Percentiles rank a stretch among this genome's conserved stretches.
These are phyloP conservation scores for Pangasianodon gigas DNA, from an alignment of 2,113 vertebrate genomes.

Conservation along the genomic window DNA sequence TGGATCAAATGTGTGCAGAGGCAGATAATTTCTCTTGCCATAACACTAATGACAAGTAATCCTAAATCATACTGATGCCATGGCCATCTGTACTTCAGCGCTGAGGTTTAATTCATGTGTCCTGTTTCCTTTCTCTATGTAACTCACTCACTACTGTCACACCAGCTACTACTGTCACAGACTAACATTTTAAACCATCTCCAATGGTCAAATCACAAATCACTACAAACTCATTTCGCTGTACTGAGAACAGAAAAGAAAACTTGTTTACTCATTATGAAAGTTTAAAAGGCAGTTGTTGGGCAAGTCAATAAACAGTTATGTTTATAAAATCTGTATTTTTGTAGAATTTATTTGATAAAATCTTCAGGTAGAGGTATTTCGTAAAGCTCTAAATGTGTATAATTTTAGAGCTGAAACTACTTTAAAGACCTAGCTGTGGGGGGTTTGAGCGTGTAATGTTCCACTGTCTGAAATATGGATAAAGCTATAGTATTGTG, in stretches of 20 bases:
- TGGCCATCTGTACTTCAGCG: conserved; percentile 49
- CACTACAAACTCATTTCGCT: not conserved
- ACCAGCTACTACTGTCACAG: conserved; percentile 25
- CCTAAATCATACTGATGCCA: conserved; percentile 45
- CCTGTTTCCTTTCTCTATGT: conserved; percentile 46
- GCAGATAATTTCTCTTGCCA: conserved; percentile 40
- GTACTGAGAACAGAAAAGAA: not conserved
- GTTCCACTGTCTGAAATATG: not conserved
- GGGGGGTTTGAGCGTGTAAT: not conserved
- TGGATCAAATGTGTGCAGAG: conserved; percentile 40
- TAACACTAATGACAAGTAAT: conserved; percentile 56
- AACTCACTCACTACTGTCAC: conserved; percentile 23
- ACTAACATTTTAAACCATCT: not conserved
- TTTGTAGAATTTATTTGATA: not conserved
- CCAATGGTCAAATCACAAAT: not conserved
- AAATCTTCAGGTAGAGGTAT: not conserved
- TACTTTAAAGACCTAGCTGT: not conserved
- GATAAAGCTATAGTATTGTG: not conserved
- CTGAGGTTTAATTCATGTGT: conserved; percentile 47
- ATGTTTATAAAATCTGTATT: not conserved
- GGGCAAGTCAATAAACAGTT: not conserved
- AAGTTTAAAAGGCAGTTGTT: not conserved
- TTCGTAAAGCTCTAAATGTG: not conserved
- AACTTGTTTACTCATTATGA: not conserved
- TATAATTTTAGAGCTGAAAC: not conserved